Conservation (phyloP, 2,888 invertebrate species). For the Parthenolecanium corni region DNA sequence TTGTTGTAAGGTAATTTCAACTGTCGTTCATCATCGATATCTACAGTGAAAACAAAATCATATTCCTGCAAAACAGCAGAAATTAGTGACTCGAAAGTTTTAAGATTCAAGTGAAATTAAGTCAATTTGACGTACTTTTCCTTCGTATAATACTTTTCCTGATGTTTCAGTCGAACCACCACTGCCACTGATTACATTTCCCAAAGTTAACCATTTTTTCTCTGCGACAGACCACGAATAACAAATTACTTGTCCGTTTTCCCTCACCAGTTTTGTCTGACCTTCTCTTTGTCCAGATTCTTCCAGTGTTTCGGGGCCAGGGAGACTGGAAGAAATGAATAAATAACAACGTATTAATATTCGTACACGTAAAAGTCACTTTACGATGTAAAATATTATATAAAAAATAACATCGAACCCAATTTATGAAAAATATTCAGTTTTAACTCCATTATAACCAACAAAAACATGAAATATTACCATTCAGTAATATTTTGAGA, state of each 20-base stretch:
- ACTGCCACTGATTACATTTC: constrained; percentile 73
- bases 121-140: constrained; percentile 47
- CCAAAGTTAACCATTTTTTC: constrained; percentile 69
- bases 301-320: constrained; percentile 63
- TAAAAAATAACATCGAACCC: no score
- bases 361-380: background rate
- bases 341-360: no score
- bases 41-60: constrained; percentile 92
- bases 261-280: constrained; percentile 71
- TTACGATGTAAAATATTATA: background rate
- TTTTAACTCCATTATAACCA: no score
- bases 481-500: no score
- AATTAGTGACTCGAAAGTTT: background rate
- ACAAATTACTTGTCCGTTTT: constrained; percentile 60
- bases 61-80: constrained; percentile 50
- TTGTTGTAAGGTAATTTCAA: constrained; percentile 84
- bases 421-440: no score
- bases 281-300: constrained; percentile 70
- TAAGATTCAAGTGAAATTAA: background rate
- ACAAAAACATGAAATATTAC: no score
- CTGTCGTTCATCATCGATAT: constrained; percentile 78
- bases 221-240: constrained; percentile 61
- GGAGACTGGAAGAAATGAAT: constrained; percentile 48
- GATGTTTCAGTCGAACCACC: constrained; percentile 52
- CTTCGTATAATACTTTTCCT: constrained; percentile 69